phyloP scores from a whole-genome alignment of 2,113 vertebrate genomes.

The Eira barbara region DNA sequence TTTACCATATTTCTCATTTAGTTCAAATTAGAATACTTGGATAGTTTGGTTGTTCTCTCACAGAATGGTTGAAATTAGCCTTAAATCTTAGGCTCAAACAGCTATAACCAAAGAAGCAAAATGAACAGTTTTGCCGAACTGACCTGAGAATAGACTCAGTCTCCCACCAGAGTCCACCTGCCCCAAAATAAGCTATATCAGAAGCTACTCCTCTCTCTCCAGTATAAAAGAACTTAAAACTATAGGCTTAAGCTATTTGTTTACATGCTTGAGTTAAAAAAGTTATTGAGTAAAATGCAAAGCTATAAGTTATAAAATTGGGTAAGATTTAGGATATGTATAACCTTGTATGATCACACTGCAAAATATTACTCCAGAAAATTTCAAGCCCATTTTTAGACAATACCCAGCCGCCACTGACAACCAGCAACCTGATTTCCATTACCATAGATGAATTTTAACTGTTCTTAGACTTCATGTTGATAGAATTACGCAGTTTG shows the following conservation, averaged over 20 bases:
- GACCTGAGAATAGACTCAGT: neutral
- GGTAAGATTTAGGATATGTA: neutral
- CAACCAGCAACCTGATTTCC: neutral
- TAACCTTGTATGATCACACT: neutral
- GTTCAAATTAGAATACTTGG: neutral
- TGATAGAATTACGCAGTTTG: neutral
- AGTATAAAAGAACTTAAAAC: neutral
- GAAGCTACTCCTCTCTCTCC: neutral
- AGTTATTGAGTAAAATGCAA: neutral
- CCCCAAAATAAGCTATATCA: neutral
- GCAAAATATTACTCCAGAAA: neutral
- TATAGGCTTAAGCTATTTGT: neutral
- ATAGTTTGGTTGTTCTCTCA: neutral
- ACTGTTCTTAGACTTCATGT: neutral
- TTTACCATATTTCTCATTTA: neutral
- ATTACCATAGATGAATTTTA: neutral
- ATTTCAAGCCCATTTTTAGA: neutral
- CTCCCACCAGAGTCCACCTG: neutral
- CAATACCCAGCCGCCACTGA: neutral
- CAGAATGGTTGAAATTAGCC: neutral
- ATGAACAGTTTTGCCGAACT: neutral
- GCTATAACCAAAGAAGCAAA: neutral
- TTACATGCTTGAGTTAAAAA: neutral
- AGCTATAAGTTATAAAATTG: neutral
- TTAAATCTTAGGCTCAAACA: neutral